phyloP scores from a whole-genome alignment of 2,113 vertebrate species.

The Phalacrocorax brasilianus region DNA sequence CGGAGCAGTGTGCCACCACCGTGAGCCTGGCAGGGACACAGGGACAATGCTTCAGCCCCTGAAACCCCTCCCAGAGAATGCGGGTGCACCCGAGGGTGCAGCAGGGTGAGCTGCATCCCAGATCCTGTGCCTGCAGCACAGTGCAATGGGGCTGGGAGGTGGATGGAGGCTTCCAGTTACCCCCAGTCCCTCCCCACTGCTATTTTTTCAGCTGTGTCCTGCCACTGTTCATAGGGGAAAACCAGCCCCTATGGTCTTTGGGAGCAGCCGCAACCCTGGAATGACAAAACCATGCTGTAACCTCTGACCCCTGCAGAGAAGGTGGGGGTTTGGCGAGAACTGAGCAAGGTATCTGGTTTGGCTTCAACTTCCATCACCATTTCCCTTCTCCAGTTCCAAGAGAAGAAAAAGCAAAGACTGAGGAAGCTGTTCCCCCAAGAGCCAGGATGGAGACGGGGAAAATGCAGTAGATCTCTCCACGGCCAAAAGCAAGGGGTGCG shows the following conservation, averaged over 20 bases:
- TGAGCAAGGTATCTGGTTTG: neutral
- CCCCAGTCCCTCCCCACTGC: neutral
- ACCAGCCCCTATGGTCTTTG: rapidly evolving
- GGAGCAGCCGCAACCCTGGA: neutral
- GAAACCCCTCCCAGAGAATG: rapidly evolving
- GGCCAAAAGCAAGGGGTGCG: neutral
- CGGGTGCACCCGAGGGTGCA: neutral
- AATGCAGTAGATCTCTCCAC: neutral
- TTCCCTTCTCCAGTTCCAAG: neutral
- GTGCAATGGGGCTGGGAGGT: rapidly evolving
- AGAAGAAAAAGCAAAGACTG: neutral
- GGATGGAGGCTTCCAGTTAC: neutral
- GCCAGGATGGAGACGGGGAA: neutral
- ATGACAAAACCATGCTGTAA: neutral
- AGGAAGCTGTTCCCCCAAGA: neutral
- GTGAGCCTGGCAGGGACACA: rapidly evolving
- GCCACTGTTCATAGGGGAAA: neutral
- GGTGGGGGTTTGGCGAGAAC: neutral
- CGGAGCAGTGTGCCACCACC: rapidly evolving
- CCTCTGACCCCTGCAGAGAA: neutral
- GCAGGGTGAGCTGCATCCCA: rapidly evolving
- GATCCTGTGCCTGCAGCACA: rapidly evolving
- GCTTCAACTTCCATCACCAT: neutral
- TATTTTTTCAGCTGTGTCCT: rapidly evolving
- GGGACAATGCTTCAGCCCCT: neutral